Evolutionary conservation across 2,113 vertebrate species (phyloP), one percentile per base, ranked within the genome.

Genomic region (Benitochromis conjunctus): DNA sequence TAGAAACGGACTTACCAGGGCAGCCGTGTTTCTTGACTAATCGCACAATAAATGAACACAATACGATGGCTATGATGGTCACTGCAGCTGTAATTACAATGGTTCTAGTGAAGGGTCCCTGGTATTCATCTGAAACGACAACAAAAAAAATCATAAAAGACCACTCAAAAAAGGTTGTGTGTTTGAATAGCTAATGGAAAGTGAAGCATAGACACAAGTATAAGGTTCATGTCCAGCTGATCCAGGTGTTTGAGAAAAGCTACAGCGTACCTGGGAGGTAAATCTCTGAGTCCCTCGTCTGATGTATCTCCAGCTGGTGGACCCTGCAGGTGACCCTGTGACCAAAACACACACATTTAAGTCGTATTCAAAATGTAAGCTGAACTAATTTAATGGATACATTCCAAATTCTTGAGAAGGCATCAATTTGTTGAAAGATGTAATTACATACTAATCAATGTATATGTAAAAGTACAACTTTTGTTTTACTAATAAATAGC

Each of bases 241-340:
- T 62, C 4, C 31, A 0, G 12, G 57, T 56, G 26, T 29, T 60
- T 66, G 26, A 21, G 53, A 57, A 48, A 74, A 64, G 60, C 34
- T 38, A 34, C 34, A 34, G 34, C 2, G 2, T 64, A 89, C 87
- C 90, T 89, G 80, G 74, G 19, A 82, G 57, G 51, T 24, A 10
- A 21, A 80, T 80, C 9, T 78, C 26, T 2, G 62, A n/a, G 3
- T 7, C 2, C 4, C 18, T 85, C 3, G 1, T 82, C 84, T 69
- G 19, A 19, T 85, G 11, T 3, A 16, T 38, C 1, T 31, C 2
- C 1, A 1, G 7, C 16, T 60, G 74, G 6, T 53, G 34, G 38
- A 83, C 85, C 80, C 64, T 85, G 85, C 90, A 91, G 14, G 36
- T 83, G 34, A 89, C 21, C 3, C 90, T 91, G 9, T 9, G 2